Percentiles rank a stretch among this genome's conserved stretches.
These are phyloP conservation scores for Synergus laeviventris DNA, from an alignment of 2,888 invertebrate species.

Conservation along the genomic window DNA sequence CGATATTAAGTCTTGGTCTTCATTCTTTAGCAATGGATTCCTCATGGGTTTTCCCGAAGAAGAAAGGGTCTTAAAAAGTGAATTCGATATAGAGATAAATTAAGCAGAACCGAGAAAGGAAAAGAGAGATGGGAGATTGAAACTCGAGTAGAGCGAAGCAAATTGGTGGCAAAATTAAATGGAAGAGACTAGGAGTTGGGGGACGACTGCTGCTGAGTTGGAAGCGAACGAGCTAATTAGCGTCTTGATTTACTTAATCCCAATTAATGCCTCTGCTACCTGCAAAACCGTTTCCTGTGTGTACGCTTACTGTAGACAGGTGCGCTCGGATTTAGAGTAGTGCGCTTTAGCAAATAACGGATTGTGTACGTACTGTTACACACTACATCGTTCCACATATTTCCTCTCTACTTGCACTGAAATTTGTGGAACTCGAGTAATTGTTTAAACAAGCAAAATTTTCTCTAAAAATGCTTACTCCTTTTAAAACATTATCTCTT, in stretches of 20 bases:
- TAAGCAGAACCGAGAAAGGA: not conserved
- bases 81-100: constrained; percentile 21
- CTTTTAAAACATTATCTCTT: not conserved
- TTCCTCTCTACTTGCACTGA: not conserved
- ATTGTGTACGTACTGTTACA: constrained; percentile 72
- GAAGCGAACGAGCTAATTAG: constrained; percentile 73
- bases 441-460: constrained; percentile 44
- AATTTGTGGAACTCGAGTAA: constrained; percentile 48
- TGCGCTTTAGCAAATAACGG: constrained; percentile 70
- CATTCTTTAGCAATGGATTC: not conserved
- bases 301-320: constrained; percentile 55
- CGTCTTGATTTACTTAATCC: constrained; percentile 77
- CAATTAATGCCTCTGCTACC: constrained; percentile 73
- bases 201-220: constrained; percentile 54
- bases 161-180: constrained; percentile 62
- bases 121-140: constrained; percentile 41
- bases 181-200: constrained; percentile 49
- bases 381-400: constrained; percentile 47
- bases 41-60: not conserved
- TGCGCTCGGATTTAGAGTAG: constrained; percentile 61
- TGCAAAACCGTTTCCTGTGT: constrained; percentile 54
- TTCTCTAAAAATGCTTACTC: constrained; percentile 2
- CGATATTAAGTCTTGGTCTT: no score
- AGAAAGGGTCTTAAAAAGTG: not conserved
- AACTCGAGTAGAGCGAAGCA: constrained; percentile 50